These are phyloP conservation scores for Leiothrix lutea DNA, from an alignment of 2,113 vertebrate genomes.

Conservation along the genomic window DNA sequence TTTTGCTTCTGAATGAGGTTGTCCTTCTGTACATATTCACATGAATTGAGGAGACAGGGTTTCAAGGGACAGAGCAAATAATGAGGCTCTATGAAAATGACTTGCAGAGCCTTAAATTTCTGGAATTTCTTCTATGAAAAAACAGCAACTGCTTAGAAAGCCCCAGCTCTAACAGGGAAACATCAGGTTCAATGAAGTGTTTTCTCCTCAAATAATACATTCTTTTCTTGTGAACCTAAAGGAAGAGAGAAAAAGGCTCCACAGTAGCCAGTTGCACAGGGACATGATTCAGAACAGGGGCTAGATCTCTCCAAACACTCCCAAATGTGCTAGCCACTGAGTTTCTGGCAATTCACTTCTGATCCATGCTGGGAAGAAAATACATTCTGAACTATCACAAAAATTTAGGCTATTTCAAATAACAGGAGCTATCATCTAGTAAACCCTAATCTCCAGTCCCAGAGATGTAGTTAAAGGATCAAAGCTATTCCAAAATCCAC, in stretches of 20 bases:
- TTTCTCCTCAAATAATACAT: not conserved
- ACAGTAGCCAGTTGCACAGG: not conserved
- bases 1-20: not conserved
- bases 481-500: constrained; percentile 1
- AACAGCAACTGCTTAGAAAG: not conserved
- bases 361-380: constrained; percentile 28
- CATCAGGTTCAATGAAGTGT: not conserved
- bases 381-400: not conserved
- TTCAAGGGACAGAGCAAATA: not conserved
- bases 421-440: not conserved
- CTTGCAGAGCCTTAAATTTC: not conserved
- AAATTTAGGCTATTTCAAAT: constrained; percentile 34
- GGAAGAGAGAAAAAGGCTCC: not conserved
- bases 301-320: not conserved
- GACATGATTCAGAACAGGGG: not conserved
- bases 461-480: not conserved
- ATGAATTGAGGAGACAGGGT: not conserved
- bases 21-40: not conserved
- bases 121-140: not conserved
- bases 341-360: not conserved
- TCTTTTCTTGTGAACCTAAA: not conserved
- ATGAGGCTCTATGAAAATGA: not conserved
- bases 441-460: not conserved
- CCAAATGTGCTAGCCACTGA: not conserved
- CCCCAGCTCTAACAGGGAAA: not conserved